Conservation (phyloP, 2,888 invertebrate species). For the Eumacrocentrus americanus region DNA sequence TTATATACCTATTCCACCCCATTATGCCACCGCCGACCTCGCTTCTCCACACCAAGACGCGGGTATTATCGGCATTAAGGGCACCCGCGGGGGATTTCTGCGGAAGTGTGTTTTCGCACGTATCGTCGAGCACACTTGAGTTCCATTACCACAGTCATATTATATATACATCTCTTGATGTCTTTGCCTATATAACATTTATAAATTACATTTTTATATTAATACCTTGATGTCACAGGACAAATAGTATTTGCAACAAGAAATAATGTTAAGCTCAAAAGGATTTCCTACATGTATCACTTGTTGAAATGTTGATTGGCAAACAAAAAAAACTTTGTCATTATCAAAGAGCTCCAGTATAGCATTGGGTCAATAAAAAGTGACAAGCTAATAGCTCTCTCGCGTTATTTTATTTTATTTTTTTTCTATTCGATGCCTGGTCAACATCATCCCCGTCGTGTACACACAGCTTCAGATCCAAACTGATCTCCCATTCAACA, state of each 20-base stretch:
- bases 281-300: not conserved
- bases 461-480: not conserved
- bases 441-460: not conserved
- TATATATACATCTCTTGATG: too few species aligned
- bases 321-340: conserved; percentile 5
- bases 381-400: conserved; percentile 17
- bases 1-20: conserved; percentile 31
- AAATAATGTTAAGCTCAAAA: too few species aligned
- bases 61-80: conserved; percentile 42
- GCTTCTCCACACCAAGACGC: conserved; percentile 31
- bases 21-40: conserved; percentile 39
- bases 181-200: too few species aligned
- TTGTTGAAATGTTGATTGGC: not conserved
- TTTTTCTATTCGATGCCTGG: not conserved
- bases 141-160: conserved; percentile 23
- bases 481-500: conserved; percentile 6
- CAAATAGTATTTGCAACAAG: too few species aligned
- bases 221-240: too few species aligned
- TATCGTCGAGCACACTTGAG: conserved; percentile 27
- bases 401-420: conserved; percentile 1
- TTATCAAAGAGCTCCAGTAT: not conserved
- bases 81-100: conserved; percentile 29
- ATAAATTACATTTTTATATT: too few species aligned
- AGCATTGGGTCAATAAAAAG: conserved; percentile 27
- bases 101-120: conserved; percentile 36